These are phyloP conservation scores for Halictus quadricinctus DNA, from an alignment of 2,888 invertebrate genomes.

Conservation along the genomic window DNA sequence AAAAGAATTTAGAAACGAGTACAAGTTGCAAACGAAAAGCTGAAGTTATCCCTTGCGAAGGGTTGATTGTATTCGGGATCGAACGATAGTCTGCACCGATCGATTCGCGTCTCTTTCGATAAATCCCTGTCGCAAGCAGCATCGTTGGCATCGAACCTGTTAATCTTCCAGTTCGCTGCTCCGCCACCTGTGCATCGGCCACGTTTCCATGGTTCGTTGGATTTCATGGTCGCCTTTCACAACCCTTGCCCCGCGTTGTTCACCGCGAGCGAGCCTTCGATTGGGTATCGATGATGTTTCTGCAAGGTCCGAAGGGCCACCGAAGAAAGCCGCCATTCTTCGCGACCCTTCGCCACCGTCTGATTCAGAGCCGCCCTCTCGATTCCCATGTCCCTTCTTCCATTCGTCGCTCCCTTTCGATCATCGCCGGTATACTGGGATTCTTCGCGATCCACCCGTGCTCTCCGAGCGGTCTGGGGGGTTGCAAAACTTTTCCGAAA, in stretches of 20 bases:
- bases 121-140: neutral
- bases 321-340: slow-evolving; percentile 53
- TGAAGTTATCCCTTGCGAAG: neutral
- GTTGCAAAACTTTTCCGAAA: slow-evolving; percentile 7
- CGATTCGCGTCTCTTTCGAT: neutral
- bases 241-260: neutral
- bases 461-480: neutral
- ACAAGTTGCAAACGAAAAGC: neutral
- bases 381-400: slow-evolving; percentile 18
- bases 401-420: slow-evolving; percentile 6
- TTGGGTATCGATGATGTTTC: slow-evolving; percentile 29
- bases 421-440: neutral
- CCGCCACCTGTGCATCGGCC: slow-evolving; percentile 45
- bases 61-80: neutral
- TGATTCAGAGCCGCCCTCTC: slow-evolving; percentile 16
- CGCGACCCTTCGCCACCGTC: slow-evolving; percentile 48
- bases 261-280: slow-evolving; percentile 37
- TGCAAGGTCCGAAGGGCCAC: slow-evolving; percentile 41
- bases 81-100: neutral
- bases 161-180: slow-evolving; percentile 14
- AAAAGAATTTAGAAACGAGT: too few relatives aligned
- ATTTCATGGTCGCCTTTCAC: slow-evolving; percentile 18
- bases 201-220: neutral
- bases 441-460: neutral
- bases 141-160: slow-evolving; percentile 7